Evolutionary conservation across 2,888 invertebrate species (phyloP), one percentile per base, ranked within the genome.

Genomic region (Odontocolon sp.): DNA sequence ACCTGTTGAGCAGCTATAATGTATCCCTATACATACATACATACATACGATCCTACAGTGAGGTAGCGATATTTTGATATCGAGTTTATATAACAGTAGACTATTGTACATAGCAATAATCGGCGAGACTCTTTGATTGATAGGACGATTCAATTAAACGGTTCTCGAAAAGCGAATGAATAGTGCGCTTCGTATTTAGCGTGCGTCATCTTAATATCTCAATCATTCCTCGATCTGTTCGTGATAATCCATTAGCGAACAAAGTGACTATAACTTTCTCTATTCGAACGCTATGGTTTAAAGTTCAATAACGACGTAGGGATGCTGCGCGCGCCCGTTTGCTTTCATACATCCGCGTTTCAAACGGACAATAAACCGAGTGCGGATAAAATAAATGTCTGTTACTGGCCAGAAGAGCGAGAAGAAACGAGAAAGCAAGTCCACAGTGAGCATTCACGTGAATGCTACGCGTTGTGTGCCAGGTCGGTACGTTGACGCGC

Each of bases 61-160:
- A 76, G 66, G 66, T 66, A 70, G 70, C 70, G 36, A 70, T 75
- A 70, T 75, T 75, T 59, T 63, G 68, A 74, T 69, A 50, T 59
- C 63, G 64, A 33, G 59, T 59, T 50, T n/a, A 50, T 26, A 40
- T 16, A 33, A 33, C 26, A 42, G 16, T 23, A 31, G n/a, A 50
- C 40, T 28, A n/a, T 38, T n/a, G n/a, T n/a, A n/a, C n/a, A 47
- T 26, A 11, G 23, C 31, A 59, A 57, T 23, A 59, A 76, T 54
- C 70, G 59, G 74, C 64, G 59, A 45, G 70, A 54, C 54, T 11
- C 40, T 56, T 69, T 68, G 77, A 72, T 77, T 38, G 68, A 77
- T 68, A 72, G 40, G 50, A 77, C 23, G 67, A 77, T 77, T 77
- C 71, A 77, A 77, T 77, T 77, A 77, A 67, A 71, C 59, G 61